Base-by-base conservation (phyloP, 2,113 vertebrate species). In the Ivindomyrus marchei region DNA sequence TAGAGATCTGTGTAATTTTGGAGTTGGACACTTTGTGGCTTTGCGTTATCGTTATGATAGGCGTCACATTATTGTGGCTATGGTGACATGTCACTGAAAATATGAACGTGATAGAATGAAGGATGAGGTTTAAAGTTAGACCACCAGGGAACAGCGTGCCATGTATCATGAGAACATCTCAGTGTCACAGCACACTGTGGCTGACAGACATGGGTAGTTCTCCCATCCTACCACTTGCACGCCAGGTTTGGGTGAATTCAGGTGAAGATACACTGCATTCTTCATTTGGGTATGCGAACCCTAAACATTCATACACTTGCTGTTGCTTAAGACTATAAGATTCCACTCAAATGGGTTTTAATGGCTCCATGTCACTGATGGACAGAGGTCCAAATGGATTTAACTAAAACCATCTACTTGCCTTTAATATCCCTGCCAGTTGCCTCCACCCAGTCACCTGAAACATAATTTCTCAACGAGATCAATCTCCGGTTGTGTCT, bases 341-440 rank as follows among this genome's bases (percentile, higher is more conserved):
- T 58, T 58, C 19, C 56, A 24, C 56, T 58, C 56, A 24, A n/a
- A 24, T 24, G 21, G 56, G 24, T n/a, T 62, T 62, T n/a, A 62
- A 62, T 19, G 24, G 8, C 5, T 62, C 24, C 24, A 62, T 62
- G 52, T 21, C n/a, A 53, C 77, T 17, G 36, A 24, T 62, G 21
- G 46, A 42, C n/a, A 8, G 77, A 7, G n/a, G n/a, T 66, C 46
- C 80, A 27, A 87, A 88, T 77, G 46, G 62, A 85, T 86, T 90
- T 90, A 53, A 90, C 77, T 27, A 88, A 52, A 52, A 87, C 45
- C 27, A 42, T 53, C 13, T 87, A 90, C 87, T 74, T 86, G 46
- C 46, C 27, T 21, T 56, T 66, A 87, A 88, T 77, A 62, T 70
- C 21, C 84, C 58, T 39, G 89, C 56, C 47, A 50, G 70, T 90